A percentile compares a stretch with the other conserved stretches of the same genome.
Evolutionary conservation across 2,888 invertebrate genomes (phyloP).

Genomic region (Lumbricus terrestris): DNA sequence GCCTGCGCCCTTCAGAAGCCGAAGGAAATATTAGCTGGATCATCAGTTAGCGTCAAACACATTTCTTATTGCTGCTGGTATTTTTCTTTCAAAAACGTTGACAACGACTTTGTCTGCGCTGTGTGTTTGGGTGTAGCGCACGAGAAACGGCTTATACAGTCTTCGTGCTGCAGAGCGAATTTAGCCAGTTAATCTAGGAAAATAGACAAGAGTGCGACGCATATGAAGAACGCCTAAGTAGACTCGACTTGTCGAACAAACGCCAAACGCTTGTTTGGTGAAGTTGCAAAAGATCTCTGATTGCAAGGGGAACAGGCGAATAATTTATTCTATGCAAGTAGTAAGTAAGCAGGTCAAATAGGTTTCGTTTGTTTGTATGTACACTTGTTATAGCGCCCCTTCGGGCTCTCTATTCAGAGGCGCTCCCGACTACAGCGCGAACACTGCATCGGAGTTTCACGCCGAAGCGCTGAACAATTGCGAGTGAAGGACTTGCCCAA

Average conservation of each 20-base stretch:
- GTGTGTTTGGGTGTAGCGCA: background rate
- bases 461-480: too few species aligned
- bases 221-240: background rate
- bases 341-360: too few species aligned
- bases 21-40: constrained; percentile 3
- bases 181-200: background rate
- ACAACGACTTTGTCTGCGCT: background rate
- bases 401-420: too few species aligned
- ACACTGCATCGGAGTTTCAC: too few species aligned
- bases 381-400: too few species aligned
- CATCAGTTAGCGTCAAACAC: background rate
- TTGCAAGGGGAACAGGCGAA: background rate
- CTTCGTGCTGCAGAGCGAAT: background rate
- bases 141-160: background rate
- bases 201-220: background rate
- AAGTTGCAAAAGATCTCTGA: background rate
- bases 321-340: too few species aligned
- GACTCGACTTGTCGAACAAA: background rate
- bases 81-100: background rate
- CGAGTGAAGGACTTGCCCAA: too few species aligned
- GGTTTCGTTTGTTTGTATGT: too few species aligned
- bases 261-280: background rate
- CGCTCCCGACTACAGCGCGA: too few species aligned
- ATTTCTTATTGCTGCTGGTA: background rate
- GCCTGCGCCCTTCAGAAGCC: background rate